Evolutionary conservation across 2,113 vertebrate genomes (phyloP), one percentile per base, ranked within the genome.

Genomic region (Brachypodius melanocephalos): DNA sequence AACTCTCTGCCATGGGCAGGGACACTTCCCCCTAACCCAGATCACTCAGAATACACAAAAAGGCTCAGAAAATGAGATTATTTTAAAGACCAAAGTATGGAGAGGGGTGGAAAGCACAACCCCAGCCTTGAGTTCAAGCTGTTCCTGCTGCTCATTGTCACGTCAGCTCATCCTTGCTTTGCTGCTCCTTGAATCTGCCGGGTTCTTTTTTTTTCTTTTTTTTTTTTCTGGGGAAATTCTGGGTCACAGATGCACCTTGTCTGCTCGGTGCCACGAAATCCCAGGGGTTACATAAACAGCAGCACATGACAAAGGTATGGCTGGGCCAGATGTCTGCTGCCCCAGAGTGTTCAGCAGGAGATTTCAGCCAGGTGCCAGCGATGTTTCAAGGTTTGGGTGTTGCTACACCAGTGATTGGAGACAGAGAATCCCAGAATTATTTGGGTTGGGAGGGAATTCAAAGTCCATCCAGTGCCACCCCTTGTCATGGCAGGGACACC

Each of bases 231-330:
- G 59, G 78, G 45, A 24, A 42, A 49, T 90, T 93, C 83, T 83
- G 88, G 90, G 88, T 88, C 91, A 66, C 78, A 77, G 89, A 54
- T 85, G 93, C n/a, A 90, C 67, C 34, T 59, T 49, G 46, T 55
- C 63, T 62, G 59, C 54, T 16, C 42, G 0, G 4, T 12, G 29
- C 29, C 14, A 16, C 1, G 20, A 65, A 73, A 76, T 46, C 31
- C 4, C 38, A 5, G 78, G 78, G 40, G 21, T 85, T 93, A 48
- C 2, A 61, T 62, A 93, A 96, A 93, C 72, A 85, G 57, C 0
- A 38, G 72, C 38, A 20, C 34, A 14, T 3, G 36, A 65, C 3
- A 4, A 8, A 85, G 69, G 69, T 55, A 43, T 1, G 71, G 78
- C 68, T 54, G 34, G 2, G 46, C 7, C 78, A 69, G 93, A 13